These are phyloP conservation scores for Gambusia holbrooki DNA, from an alignment of 2,113 vertebrate genomes.

Conservation along the genomic window DNA sequence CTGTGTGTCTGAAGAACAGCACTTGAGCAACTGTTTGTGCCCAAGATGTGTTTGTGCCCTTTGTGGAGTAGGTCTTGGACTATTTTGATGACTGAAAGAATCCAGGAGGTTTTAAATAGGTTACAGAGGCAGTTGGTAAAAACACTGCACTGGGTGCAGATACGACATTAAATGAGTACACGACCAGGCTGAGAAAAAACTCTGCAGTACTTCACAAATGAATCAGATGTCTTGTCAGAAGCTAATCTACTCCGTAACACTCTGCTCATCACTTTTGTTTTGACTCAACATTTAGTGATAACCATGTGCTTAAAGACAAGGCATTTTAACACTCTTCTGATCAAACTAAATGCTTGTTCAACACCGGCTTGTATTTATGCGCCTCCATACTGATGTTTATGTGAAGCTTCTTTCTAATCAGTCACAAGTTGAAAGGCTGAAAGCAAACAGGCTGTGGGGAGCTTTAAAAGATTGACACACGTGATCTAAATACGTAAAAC, in stretches of 20 bases:
- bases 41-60: no score
- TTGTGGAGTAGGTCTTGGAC: no score
- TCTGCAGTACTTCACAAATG: neutral
- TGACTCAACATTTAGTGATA: neutral
- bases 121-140: neutral
- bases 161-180: neutral
- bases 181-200: no score
- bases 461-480: neutral
- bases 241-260: neutral
- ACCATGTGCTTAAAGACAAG: neutral
- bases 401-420: slow-evolving; percentile 25
- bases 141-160: neutral
- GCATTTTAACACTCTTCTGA: neutral
- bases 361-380: neutral
- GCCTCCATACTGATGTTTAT: neutral
- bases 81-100: neutral
- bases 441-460: neutral
- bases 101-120: neutral
- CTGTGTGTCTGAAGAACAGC: neutral
- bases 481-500: neutral
- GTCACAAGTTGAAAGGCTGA: slow-evolving; percentile 26
- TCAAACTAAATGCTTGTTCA: neutral
- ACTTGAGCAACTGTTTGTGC: neutral
- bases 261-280: neutral
- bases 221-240: neutral